Conservation (phyloP, 2,797 vertebrate species). For the Enteromius treurensis region DNA sequence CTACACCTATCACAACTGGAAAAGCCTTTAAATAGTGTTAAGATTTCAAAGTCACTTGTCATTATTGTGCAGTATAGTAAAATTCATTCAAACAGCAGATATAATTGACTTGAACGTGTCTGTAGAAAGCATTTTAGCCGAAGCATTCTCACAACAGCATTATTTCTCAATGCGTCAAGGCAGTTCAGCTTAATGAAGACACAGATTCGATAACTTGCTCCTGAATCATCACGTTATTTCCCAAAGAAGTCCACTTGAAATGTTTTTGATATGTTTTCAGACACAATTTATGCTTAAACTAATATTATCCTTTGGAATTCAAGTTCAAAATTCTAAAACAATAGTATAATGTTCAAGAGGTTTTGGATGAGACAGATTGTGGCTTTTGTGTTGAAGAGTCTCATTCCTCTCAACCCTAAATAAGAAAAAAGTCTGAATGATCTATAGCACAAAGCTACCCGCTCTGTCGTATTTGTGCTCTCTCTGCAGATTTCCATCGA, state of each 20-base stretch:
- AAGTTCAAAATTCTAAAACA: conserved; percentile 40
- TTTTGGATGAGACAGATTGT: conserved; percentile 33
- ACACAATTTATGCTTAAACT: not conserved
- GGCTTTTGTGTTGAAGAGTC: conserved; percentile 42
- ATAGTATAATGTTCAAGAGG: conserved; percentile 30
- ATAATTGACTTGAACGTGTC: not conserved
- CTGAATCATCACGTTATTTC: not conserved
- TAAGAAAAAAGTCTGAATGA: conserved; percentile 12
- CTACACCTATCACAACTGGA: conserved; percentile 10
- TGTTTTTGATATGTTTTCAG: not conserved
- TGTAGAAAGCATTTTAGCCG: not conserved
- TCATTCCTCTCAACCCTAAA: conserved; percentile 26
- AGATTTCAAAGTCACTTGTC: not conserved
- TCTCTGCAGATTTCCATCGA: conserved; percentile 27
- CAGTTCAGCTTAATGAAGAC: conserved; percentile 3
- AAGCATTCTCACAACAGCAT: conserved; percentile 5
- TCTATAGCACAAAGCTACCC: not conserved
- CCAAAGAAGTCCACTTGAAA: not conserved
- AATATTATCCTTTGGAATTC: conserved; percentile 55
- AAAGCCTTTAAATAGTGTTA: conserved; percentile 18
- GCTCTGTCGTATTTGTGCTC: conserved; percentile 24
- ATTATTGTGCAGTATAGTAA: conserved; percentile 8
- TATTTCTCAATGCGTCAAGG: conserved; percentile 10
- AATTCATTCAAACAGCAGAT: not conserved
- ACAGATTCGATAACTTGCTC: not conserved